These are phyloP conservation scores for Apus apus DNA, from an alignment of 2,113 vertebrate genomes.

Conservation along the genomic window DNA sequence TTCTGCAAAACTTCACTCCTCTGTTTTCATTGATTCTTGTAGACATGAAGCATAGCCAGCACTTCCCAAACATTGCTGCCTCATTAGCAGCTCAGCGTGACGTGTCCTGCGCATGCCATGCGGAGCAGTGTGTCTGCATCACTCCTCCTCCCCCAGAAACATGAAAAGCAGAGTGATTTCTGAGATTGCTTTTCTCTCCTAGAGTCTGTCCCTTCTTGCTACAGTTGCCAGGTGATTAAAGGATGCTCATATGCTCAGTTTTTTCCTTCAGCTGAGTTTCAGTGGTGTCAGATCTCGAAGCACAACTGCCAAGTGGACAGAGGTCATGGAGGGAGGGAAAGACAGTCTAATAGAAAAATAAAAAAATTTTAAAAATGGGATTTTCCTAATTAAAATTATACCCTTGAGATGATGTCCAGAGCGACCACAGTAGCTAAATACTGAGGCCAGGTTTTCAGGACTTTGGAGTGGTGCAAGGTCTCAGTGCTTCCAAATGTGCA, in stretches of 20 bases:
- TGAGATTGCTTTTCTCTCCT: neutral
- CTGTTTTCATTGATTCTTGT: neutral
- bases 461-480: neutral
- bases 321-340: neutral
- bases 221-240: neutral
- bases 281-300: neutral
- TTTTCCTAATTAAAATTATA: neutral
- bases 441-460: neutral
- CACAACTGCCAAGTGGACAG: neutral
- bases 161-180: constrained; percentile 6
- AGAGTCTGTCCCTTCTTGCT: neutral
- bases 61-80: constrained; percentile 2
- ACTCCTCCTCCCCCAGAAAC: neutral
- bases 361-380: neutral
- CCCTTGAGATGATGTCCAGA: neutral
- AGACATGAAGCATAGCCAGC: neutral
- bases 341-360: neutral
- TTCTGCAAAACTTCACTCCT: neutral
- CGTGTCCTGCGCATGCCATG: neutral
- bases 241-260: neutral
- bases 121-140: neutral
- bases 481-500: rapidly evolving
- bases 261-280: neutral
- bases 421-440: rapidly evolving
- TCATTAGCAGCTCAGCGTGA: constrained; percentile 51